phyloP scores from a whole-genome alignment of 1,140 invertebrate species.

The Listronotus oregonensis region DNA sequence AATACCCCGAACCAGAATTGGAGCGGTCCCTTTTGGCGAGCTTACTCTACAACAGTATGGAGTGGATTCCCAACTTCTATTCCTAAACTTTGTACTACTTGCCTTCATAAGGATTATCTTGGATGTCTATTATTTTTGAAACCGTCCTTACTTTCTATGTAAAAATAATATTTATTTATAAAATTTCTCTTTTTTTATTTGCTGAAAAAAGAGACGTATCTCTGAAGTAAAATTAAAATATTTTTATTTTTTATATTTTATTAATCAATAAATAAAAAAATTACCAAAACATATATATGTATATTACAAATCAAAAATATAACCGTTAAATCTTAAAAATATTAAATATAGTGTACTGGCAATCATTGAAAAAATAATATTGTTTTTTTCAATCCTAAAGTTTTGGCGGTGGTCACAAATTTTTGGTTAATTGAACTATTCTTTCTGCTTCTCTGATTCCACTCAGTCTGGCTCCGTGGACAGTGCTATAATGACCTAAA shows the following conservation, averaged over 20 bases:
- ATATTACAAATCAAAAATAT: slow-evolving; percentile 6
- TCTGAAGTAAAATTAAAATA: background rate
- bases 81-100: too few relatives aligned
- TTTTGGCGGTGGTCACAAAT: slow-evolving; percentile 61
- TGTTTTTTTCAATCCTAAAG: slow-evolving; percentile 18
- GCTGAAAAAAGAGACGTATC: background rate
- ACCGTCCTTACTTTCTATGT: too few relatives aligned
- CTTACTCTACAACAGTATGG: too few relatives aligned
- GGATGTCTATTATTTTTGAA: too few relatives aligned
- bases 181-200: slow-evolving; percentile 7
- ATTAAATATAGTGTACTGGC: too few relatives aligned
- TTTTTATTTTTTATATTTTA: background rate
- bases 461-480: slow-evolving; percentile 79
- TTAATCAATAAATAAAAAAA: slow-evolving; percentile 5
- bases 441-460: slow-evolving; percentile 81
- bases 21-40: too few relatives aligned
- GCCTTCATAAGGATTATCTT: too few relatives aligned
- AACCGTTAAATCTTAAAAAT: slow-evolving; percentile 9
- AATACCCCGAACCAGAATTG: too few relatives aligned
- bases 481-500: slow-evolving; percentile 69
- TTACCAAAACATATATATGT: slow-evolving; percentile 16
- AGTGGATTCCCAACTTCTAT: too few relatives aligned
- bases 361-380: slow-evolving; percentile 11
- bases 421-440: slow-evolving; percentile 69
- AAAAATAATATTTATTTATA: too few relatives aligned